Evolutionary conservation across 92 coral and sea anemone genomes (phyloP), one percentile per base, ranked within the genome.

Genomic region (Palythoa caribaeorum): DNA sequence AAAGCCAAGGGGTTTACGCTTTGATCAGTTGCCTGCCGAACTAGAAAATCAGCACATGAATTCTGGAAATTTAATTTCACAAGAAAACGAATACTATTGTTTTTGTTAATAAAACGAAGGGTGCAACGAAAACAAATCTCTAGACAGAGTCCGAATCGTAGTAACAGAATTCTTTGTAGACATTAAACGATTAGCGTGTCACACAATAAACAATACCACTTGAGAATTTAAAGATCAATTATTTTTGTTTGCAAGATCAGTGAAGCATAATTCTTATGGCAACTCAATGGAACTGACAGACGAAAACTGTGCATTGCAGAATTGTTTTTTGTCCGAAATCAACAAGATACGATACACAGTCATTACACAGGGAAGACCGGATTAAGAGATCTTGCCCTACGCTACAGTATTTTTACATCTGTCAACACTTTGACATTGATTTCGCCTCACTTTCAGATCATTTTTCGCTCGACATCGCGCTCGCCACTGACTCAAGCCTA

Each of bases 371-470:
- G 75, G 60, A 66, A 66, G 44, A 35, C 7, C 55, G 35, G 75
- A 65, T 65, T 66, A 13, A 81, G 76, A 44, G 37, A 1, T 37
- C 19, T 36, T 21, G 21, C 17, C 39, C 36, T 35, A 47, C 20
- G n/a, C 14, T 62, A 70, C 17, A 70, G 14, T 77, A 15, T 39
- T 15, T 28, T 55, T 19, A 3, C 38, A 35, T 68, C 86, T 66
- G 86, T 81, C 86, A 81, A 66, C 76, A 81, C 75, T 3, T 66
- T 66, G 57, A 48, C 60, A 69, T 13, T 36, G 2, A 66, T 5
- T 68, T 28, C 62, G 86, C 54, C 86, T 66, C 86, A 15, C 75
- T 81, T 81, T 71, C 74, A 81, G 66, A 47, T 20, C 54, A 66
- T 47, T 51, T 20, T 69, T 44, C 47, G 75, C 86, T 13, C 15